Evolutionary conservation across 2,113 vertebrate genomes (phyloP).

Genomic region (Machaerirhynchus nigripectus): DNA sequence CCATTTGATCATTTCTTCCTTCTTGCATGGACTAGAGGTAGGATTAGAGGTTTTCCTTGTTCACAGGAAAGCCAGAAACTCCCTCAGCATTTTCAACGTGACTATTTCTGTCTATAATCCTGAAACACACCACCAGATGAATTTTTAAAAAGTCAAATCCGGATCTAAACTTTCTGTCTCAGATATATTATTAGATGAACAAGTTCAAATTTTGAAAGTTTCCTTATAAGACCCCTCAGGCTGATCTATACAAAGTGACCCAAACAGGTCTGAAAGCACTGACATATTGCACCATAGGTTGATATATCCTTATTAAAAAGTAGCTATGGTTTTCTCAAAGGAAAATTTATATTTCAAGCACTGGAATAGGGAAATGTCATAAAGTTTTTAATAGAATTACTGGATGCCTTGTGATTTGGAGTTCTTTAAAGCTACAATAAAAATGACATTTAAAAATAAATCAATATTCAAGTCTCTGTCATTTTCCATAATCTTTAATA

Average conservation of each 20-base stretch:
- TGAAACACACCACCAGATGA: background rate
- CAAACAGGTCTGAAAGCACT: background rate
- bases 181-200: background rate
- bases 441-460: conserved; percentile 9
- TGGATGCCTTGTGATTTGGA: conserved; percentile 6
- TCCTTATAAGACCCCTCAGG: background rate
- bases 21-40: background rate
- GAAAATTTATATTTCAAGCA: conserved; percentile 2
- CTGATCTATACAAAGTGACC: background rate
- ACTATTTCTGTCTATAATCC: background rate
- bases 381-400: conserved; percentile 33
- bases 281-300: background rate
- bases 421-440: conserved; percentile 2
- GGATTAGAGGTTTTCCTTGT: background rate
- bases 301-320: background rate
- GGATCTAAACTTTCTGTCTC: background rate
- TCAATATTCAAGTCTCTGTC: background rate
- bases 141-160: background rate
- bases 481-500: background rate
- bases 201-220: background rate
- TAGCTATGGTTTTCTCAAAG: background rate
- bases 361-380: background rate
- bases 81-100: background rate
- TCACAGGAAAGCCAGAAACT: background rate
- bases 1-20: background rate